Evolutionary conservation across 2,113 vertebrate genomes (phyloP).

Genomic region (Lucifuga dentata): DNA sequence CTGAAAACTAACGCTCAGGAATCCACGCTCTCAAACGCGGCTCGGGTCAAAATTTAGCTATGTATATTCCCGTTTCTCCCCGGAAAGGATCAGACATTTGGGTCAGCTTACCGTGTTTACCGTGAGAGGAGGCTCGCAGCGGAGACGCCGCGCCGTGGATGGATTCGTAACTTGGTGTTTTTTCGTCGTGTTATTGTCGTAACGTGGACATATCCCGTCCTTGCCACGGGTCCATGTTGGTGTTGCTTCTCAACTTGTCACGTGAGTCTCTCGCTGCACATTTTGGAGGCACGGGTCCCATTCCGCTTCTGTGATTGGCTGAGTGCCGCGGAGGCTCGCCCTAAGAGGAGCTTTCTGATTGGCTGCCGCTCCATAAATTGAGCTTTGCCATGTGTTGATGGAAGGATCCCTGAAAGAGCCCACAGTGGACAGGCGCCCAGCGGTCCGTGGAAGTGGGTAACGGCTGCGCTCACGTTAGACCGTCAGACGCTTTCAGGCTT

Average conservation of each 20-base stretch:
- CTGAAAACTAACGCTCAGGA: conserved; percentile 14
- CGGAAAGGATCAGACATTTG: neutral
- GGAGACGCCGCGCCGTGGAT: conserved; percentile 21
- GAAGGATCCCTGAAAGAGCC: neutral
- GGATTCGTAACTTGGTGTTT: neutral
- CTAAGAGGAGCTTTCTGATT: conserved; percentile 65
- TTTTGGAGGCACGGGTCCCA: conserved; percentile 73
- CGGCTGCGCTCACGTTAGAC: too few species aligned
- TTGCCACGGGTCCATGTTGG: conserved; percentile 87
- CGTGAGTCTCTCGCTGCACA: conserved; percentile 82
- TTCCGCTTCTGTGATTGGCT: conserved; percentile 69
- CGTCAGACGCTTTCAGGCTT: too few species aligned
- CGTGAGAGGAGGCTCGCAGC: neutral
- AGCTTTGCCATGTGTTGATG: conserved; percentile 71
- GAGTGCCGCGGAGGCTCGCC: conserved; percentile 81
- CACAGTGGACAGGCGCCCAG: too few species aligned
- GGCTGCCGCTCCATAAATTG: conserved; percentile 65
- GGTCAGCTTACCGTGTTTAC: conserved; percentile 62
- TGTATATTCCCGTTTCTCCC: conserved; percentile 29
- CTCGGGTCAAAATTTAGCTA: conserved; percentile 56
- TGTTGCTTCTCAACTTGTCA: conserved; percentile 80
- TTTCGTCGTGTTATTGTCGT: conserved; percentile 71
- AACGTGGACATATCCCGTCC: conserved; percentile 73
- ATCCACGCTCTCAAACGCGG: conserved; percentile 70
- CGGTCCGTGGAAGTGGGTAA: too few species aligned